Evolutionary conservation across 2,113 vertebrate species (phyloP).

Genomic region (Pedetes capensis): DNA sequence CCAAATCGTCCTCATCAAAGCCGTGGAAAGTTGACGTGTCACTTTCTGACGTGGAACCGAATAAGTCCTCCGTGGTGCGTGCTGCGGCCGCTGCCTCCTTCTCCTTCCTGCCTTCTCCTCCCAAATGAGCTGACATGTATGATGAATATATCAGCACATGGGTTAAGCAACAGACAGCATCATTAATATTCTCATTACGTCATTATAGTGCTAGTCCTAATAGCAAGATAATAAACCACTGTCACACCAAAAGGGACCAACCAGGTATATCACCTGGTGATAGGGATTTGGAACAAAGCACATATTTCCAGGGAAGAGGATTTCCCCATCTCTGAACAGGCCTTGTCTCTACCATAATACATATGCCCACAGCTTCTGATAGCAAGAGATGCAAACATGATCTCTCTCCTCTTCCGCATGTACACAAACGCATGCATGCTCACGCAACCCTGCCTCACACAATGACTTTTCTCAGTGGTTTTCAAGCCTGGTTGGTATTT

Average conservation of each 20-base stretch:
- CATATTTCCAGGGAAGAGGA: constrained; percentile 50
- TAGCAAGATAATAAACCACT: constrained; percentile 66
- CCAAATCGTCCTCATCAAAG: constrained; percentile 97
- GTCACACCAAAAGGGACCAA: constrained; percentile 73
- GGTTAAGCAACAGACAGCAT: constrained; percentile 93
- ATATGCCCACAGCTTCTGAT: constrained; percentile 75
- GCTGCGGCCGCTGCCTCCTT: constrained; percentile 86
- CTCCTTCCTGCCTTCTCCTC: constrained; percentile 93
- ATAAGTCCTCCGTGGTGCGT: constrained; percentile 95
- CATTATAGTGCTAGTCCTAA: constrained; percentile 72
- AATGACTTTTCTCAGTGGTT: constrained; percentile 56
- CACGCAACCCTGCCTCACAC: constrained; percentile 38
- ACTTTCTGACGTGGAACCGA: constrained; percentile 98
- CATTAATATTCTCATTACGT: constrained; percentile 82
- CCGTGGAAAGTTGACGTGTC: constrained; percentile 99
- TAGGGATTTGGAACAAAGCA: constrained; percentile 64
- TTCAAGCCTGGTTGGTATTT: constrained; percentile 66
- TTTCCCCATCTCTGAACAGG: constrained; percentile 55
- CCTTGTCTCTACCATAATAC: constrained; percentile 35
- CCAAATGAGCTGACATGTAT: constrained; percentile 93
- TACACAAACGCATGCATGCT: not conserved
- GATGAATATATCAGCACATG: constrained; percentile 95
- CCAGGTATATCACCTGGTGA: constrained; percentile 58
- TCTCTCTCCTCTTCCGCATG: constrained; percentile 72
- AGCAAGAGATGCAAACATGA: constrained; percentile 78